Evolutionary conservation across 2,888 invertebrate species (phyloP).

Genomic region (Drosophila anomalata): DNA sequence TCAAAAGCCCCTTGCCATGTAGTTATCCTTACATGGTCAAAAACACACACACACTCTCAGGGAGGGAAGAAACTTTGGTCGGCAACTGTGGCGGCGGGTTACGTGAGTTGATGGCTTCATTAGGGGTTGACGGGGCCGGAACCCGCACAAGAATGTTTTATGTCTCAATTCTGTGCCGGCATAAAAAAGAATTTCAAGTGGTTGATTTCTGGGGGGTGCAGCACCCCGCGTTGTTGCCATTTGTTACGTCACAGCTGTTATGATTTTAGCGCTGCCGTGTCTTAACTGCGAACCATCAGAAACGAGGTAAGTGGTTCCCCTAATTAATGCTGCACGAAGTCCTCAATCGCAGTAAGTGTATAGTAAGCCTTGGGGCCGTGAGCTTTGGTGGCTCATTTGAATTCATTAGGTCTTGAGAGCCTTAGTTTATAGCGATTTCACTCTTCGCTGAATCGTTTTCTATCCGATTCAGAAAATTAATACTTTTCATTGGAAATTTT

Average conservation of each 20-base stretch:
- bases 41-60: slow-evolving; percentile 58
- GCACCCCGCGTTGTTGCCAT: slow-evolving; percentile 60
- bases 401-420: slow-evolving; percentile 58
- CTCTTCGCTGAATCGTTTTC: slow-evolving; percentile 56
- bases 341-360: slow-evolving; percentile 44
- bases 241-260: slow-evolving; percentile 75
- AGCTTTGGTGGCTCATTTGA: slow-evolving; percentile 61
- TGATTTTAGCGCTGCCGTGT: slow-evolving; percentile 54
- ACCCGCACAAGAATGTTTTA: slow-evolving; percentile 54
- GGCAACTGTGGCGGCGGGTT: slow-evolving; percentile 55
- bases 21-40: slow-evolving; percentile 62
- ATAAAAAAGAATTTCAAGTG: slow-evolving; percentile 65
- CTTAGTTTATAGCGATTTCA: slow-evolving; percentile 24
- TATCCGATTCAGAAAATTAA: slow-evolving; percentile 1
- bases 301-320: slow-evolving; percentile 54
- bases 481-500: slow-evolving; percentile 49
- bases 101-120: slow-evolving; percentile 71
- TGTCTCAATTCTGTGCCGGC: slow-evolving; percentile 66
- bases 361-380: slow-evolving; percentile 21
- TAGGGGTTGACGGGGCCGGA: slow-evolving; percentile 47
- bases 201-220: slow-evolving; percentile 48
- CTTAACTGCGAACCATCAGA: slow-evolving; percentile 38
- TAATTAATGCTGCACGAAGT: slow-evolving; percentile 60
- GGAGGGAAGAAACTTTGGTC: slow-evolving; percentile 43
- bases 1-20: slow-evolving; percentile 42